A percentile compares a stretch with the other conserved stretches of the same genome.
These are phyloP conservation scores for Columba guinea DNA, from an alignment of 2,797 vertebrate genomes.

Conservation along the genomic window DNA sequence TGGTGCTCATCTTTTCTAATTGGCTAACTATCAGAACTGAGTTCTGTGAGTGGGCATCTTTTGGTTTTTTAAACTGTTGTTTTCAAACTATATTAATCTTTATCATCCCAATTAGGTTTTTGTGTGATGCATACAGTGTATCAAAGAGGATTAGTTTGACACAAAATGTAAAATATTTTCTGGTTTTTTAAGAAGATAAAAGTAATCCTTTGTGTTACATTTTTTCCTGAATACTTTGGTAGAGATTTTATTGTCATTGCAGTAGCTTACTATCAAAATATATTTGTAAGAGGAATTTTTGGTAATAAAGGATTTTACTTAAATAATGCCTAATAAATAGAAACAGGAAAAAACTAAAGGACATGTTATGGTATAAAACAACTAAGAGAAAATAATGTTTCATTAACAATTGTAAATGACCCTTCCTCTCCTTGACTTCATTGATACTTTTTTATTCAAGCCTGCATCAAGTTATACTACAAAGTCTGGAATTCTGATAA, in stretches of 20 bases:
- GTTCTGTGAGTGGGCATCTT: background rate
- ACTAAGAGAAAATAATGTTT: background rate
- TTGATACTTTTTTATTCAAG: background rate
- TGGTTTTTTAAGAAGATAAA: conserved; percentile 24
- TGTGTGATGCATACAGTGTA: background rate
- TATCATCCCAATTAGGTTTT: background rate
- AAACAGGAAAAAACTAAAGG: background rate
- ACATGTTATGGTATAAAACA: background rate
- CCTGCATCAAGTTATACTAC: background rate
- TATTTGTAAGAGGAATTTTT: background rate
- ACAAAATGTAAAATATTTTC: conserved; percentile 16
- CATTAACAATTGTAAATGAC: background rate
- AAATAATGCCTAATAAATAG: background rate
- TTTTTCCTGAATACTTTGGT: background rate
- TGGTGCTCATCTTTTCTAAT: background rate
- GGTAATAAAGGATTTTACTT: background rate
- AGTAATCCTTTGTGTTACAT: background rate
- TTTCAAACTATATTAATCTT: background rate
- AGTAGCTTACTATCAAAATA: background rate
- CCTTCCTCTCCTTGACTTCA: background rate
- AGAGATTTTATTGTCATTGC: background rate
- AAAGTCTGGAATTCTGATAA: background rate
- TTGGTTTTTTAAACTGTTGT: background rate
- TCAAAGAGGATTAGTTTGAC: conserved; percentile 16
- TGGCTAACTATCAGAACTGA: background rate